Conservation (phyloP, 1,140 invertebrate species). For the Littorina saxatilis region DNA sequence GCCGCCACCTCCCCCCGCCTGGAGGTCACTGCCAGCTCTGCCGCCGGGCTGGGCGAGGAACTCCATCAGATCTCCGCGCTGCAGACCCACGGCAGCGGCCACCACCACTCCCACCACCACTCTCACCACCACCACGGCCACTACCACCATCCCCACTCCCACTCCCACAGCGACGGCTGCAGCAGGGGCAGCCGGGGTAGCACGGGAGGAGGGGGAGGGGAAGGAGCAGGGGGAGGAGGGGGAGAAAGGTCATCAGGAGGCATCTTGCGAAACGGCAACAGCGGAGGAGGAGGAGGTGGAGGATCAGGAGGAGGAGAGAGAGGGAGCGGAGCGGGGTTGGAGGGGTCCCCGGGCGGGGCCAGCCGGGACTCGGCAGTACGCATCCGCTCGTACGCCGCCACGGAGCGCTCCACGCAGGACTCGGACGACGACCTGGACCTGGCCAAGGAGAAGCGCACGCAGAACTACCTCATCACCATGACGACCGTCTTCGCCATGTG, state of each 20-base stretch:
- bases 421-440: conserved; percentile 82
- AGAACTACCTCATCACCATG: conserved; percentile 83
- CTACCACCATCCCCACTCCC: conserved; percentile 12
- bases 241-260: not conserved
- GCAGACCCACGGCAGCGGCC: conserved; percentile 45
- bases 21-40: conserved; percentile 1
- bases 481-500: conserved; percentile 82
- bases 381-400: conserved; percentile 26
- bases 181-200: conserved; percentile 12
- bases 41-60: conserved; percentile 56
- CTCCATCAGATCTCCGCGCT: conserved; percentile 40
- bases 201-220: conserved; percentile 19
- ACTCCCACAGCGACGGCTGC: conserved; percentile 4
- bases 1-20: not conserved
- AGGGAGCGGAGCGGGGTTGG: not conserved
- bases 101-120: conserved; percentile 63
- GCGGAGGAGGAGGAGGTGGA: not conserved
- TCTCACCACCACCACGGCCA: conserved; percentile 66
- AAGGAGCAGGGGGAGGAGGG: conserved; percentile 12
- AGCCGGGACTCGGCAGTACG: conserved; percentile 35
- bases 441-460: conserved; percentile 81
- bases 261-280: not conserved
- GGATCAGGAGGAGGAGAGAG: not conserved
- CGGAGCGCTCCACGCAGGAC: conserved; percentile 60
- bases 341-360: conserved; percentile 12